A percentile compares a stretch with the other conserved stretches of the same genome.
phyloP scores from a whole-genome alignment of 1,140 invertebrate species.

The Cydia amplana region DNA sequence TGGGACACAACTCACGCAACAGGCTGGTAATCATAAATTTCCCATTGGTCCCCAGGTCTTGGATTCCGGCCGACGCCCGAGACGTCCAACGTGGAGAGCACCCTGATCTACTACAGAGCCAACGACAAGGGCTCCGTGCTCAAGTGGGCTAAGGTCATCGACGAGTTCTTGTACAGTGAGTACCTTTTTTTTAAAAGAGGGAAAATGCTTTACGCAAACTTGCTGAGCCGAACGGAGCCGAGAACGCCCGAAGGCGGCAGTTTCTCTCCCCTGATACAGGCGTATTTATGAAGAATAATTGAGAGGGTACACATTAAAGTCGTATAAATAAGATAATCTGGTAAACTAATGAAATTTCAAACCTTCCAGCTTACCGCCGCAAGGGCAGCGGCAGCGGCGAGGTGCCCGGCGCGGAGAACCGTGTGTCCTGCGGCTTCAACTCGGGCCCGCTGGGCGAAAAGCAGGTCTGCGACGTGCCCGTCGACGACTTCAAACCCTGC shows the following conservation, averaged over 20 bases:
- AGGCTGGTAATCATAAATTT: too few species aligned
- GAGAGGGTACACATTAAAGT: too few species aligned
- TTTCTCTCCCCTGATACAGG: too few species aligned
- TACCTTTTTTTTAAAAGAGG: too few species aligned
- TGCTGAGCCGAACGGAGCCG: too few species aligned
- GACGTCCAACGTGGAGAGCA: conserved; percentile 93
- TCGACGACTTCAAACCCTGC: conserved; percentile 85
- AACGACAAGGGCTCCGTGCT: conserved; percentile 88
- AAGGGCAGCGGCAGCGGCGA: conserved; percentile 67
- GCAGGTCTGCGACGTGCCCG: conserved; percentile 76
- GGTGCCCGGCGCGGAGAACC: conserved; percentile 66
- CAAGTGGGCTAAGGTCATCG: conserved; percentile 88
- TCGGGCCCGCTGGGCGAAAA: conserved; percentile 70
- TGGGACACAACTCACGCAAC: too few species aligned
- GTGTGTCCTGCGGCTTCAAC: conserved; percentile 80
- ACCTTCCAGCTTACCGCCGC: conserved; percentile 69
- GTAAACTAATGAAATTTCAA: too few species aligned
- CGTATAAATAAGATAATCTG: too few species aligned
- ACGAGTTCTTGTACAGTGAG: conserved; percentile 86
- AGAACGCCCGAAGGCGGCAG: too few species aligned
- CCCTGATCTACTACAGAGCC: conserved; percentile 95
- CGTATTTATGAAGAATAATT: too few species aligned
- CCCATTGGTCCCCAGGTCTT: conserved; percentile 82
- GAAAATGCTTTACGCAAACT: too few species aligned
- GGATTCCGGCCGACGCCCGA: conserved; percentile 96